Conservation (phyloP, 2,888 invertebrate species). For the Sphaerophoria taeniata region DNA sequence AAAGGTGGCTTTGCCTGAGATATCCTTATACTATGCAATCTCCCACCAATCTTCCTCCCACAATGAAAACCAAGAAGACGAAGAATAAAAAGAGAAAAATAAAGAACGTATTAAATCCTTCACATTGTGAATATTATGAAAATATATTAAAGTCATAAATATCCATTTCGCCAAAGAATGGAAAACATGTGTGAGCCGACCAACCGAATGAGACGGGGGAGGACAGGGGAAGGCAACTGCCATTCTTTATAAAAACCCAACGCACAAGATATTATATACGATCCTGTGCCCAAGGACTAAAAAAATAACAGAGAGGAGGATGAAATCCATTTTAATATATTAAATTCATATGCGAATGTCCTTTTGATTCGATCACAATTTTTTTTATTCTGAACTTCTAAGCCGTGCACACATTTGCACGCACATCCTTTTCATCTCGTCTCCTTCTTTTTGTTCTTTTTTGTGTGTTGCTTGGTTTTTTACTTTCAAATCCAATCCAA, state of each 20-base stretch:
- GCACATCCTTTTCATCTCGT: slow-evolving; percentile 38
- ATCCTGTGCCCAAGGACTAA: slow-evolving; percentile 4
- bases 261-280: slow-evolving; percentile 34
- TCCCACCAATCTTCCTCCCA: neutral
- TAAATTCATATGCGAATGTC: slow-evolving; percentile 75
- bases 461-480: slow-evolving; percentile 3
- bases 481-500: slow-evolving; percentile 72
- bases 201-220: neutral
- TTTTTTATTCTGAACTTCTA: slow-evolving; percentile 10
- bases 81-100: neutral
- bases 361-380: slow-evolving; percentile 72
- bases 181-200: slow-evolving; percentile 30
- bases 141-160: slow-evolving; percentile 74
- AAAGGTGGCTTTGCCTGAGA: neutral
- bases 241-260: slow-evolving; percentile 3
- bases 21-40: slow-evolving; percentile 10
- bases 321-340: slow-evolving; percentile 75
- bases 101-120: slow-evolving; percentile 44
- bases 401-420: neutral
- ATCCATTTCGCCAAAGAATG: slow-evolving; percentile 67
- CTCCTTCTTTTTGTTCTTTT: neutral
- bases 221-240: slow-evolving; percentile 12
- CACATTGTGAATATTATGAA: slow-evolving; percentile 58
- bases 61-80: neutral
- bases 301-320: slow-evolving; percentile 57